These are phyloP conservation scores for Luidia sarsii DNA, from an alignment of 53 echinoderm and acorn worm genomes.

Conservation along the genomic window DNA sequence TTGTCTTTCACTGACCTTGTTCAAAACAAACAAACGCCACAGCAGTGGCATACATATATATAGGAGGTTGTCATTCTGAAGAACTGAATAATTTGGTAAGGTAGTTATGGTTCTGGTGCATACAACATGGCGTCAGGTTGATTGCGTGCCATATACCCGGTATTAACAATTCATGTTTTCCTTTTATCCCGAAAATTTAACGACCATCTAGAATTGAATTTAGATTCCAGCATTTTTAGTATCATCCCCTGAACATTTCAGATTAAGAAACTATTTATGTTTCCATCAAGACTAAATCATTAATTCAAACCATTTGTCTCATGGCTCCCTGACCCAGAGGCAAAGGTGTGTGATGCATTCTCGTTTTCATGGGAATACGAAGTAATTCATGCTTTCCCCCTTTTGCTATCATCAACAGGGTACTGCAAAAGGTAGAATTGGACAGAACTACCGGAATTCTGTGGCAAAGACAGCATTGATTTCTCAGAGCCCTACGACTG, in stretches of 20 bases:
- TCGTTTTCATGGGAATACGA: not conserved
- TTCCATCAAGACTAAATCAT: not conserved
- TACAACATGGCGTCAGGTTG: not conserved
- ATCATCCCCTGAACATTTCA: not conserved
- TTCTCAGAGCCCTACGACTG: not conserved
- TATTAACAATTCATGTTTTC: not conserved
- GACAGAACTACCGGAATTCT: not conserved
- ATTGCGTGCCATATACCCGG: not conserved
- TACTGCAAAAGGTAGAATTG: not conserved
- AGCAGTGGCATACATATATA: not conserved
- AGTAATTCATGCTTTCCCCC: not conserved
- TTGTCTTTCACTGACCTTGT: not conserved
- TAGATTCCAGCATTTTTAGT: not conserved
- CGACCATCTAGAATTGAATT: not conserved
- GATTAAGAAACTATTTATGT: not conserved
- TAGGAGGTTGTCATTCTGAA: not conserved
- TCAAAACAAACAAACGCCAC: not conserved
- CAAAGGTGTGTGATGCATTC: too few relatives aligned
- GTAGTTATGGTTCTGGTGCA: conserved; percentile 6
- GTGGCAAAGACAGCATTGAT: too few relatives aligned
- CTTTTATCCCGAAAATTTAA: not conserved
- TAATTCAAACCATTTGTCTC: not conserved
- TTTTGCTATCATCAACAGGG: not conserved
- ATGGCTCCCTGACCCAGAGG: not conserved
- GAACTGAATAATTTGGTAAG: not conserved